These are phyloP conservation scores for Spea multiplicata DNA, from an alignment of 2,113 vertebrate genomes.

Conservation along the genomic window DNA sequence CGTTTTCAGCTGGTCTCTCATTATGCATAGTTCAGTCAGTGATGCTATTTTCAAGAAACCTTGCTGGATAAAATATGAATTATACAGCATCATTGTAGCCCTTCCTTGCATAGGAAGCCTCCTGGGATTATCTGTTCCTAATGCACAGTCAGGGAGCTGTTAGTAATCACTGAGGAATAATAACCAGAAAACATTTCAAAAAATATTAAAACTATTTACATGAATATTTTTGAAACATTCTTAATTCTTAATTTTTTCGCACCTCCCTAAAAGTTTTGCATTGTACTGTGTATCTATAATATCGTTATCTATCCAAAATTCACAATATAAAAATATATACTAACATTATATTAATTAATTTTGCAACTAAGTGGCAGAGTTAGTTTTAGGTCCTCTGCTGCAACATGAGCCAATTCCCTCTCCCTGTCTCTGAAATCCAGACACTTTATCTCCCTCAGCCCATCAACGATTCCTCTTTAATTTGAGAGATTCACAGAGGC, in stretches of 20 bases:
- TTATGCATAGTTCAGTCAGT: too few species aligned
- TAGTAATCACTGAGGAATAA: too few species aligned
- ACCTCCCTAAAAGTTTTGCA: background rate
- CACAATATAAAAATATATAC: conserved; percentile 16
- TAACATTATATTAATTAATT: conserved; percentile 44
- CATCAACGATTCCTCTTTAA: conserved; percentile 47
- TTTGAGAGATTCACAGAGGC: conserved; percentile 47
- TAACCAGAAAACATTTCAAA: too few species aligned
- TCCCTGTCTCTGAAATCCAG: conserved; percentile 39
- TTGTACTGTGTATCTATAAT: background rate
- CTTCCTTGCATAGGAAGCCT: too few species aligned
- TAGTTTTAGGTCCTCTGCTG: conserved; percentile 40
- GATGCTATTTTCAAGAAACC: too few species aligned
- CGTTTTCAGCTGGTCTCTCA: too few species aligned
- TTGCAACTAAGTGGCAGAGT: conserved; percentile 34
- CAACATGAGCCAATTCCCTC: conserved; percentile 43
- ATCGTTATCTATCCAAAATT: conserved; percentile 21
- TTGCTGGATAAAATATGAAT: too few species aligned
- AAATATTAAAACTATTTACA: too few species aligned
- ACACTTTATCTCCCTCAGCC: conserved; percentile 39
- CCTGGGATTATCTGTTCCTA: too few species aligned
- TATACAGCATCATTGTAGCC: too few species aligned
- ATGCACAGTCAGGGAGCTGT: too few species aligned
- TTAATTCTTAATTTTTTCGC: background rate
- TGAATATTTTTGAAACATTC: background rate